Percentiles rank a stretch among this genome's conserved stretches.
Evolutionary conservation across 2,113 vertebrate genomes (phyloP).

Genomic region (Sander lucioperca): DNA sequence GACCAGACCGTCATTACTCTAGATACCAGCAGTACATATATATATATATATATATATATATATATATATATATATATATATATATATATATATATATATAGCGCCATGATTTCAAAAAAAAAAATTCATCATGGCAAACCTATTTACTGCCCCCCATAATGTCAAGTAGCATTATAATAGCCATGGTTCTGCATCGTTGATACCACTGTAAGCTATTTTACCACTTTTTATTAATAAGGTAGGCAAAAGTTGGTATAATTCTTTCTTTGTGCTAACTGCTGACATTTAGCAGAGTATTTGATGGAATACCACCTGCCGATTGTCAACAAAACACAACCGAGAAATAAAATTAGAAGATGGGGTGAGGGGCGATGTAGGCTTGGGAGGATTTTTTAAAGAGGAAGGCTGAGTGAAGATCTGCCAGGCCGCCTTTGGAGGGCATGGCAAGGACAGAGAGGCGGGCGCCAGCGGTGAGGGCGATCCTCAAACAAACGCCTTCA

Average conservation of each 20-base stretch:
- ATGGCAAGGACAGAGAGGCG: conserved; percentile 73
- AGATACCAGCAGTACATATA: neutral
- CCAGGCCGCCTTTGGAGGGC: conserved; percentile 75
- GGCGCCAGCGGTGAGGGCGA: conserved; percentile 63
- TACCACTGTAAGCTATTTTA: neutral
- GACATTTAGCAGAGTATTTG: conserved; percentile 18
- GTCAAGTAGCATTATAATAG: conserved; percentile 3
- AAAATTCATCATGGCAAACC: conserved; percentile 7
- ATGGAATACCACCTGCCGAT: neutral
- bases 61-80: too few relatives aligned
- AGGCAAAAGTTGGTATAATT: neutral
- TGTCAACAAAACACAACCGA: conserved; percentile 37
- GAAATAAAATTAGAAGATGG: conserved; percentile 27
- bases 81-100: too few relatives aligned
- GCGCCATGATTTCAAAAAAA: too few relatives aligned
- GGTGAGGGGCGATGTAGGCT: conserved; percentile 13
- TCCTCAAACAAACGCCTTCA: conserved; percentile 78
- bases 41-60: too few relatives aligned
- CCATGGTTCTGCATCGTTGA: neutral
- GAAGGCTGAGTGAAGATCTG: conserved; percentile 75
- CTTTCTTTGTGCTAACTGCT: neutral
- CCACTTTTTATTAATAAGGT: conserved; percentile 6
- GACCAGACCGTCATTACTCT: neutral
- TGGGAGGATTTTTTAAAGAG: conserved; percentile 50
- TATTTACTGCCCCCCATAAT: neutral